Conservation (phyloP, 53 echinoderm and acorn worm species). For the Mesocentrotus franciscanus region DNA sequence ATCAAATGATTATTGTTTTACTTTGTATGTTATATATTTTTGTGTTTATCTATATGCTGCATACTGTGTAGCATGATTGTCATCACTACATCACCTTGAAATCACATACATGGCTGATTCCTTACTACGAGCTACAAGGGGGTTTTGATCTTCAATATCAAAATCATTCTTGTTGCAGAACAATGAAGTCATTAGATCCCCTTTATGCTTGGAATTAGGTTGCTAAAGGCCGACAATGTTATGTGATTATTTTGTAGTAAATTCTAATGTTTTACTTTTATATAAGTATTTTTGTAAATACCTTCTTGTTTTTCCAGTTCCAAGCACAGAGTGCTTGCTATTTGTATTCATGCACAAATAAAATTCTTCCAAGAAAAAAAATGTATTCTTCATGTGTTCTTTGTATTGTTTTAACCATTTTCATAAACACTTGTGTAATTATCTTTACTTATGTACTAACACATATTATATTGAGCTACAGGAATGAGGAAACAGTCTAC, state of each 20-base stretch:
- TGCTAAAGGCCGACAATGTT: slow-evolving; percentile 16
- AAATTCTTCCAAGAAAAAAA: neutral
- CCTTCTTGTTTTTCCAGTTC: slow-evolving; percentile 14
- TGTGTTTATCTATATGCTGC: slow-evolving; percentile 37
- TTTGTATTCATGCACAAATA: slow-evolving; percentile 41
- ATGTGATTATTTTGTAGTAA: slow-evolving; percentile 26
- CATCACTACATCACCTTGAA: slow-evolving; percentile 60
- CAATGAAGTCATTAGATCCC: neutral
- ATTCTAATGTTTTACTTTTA: neutral
- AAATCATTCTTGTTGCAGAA: neutral
- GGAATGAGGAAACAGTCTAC: no score
- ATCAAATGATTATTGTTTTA: neutral
- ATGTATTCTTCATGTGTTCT: neutral
- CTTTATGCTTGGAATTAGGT: neutral
- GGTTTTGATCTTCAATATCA: neutral
- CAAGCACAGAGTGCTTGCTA: slow-evolving; percentile 53
- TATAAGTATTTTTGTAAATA: slow-evolving; percentile 19
- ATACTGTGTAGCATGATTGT: neutral
- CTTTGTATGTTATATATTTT: neutral
- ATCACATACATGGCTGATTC: slow-evolving; percentile 22
- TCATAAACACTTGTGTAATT: neutral
- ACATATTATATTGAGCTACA: no score
- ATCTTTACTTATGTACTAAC: no score
- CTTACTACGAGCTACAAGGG: neutral
- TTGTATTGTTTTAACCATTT: neutral